Conservation (phyloP, 2,797 vertebrate genomes). For the Zalophus californianus region DNA sequence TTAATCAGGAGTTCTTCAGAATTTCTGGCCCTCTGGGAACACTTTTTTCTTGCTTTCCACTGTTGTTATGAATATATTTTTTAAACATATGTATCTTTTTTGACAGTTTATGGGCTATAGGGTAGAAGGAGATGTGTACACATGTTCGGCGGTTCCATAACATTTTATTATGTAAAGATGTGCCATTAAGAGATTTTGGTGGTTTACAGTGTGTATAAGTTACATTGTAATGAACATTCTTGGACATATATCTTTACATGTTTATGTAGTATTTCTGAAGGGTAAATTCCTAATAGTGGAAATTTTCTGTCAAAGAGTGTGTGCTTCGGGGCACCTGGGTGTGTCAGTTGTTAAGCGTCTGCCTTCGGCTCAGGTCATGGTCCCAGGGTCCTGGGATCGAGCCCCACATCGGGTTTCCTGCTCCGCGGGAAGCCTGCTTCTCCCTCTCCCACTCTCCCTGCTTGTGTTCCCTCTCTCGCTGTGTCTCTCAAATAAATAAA, state of each 20-base stretch:
- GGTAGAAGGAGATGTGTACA: not conserved
- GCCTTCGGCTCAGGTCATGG: no score
- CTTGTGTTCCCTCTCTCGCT: no score
- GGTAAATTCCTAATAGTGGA: not conserved
- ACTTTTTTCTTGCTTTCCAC: slow-evolving; percentile 6
- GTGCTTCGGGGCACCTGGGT: not conserved
- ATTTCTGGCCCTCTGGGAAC: not conserved
- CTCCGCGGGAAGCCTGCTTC: no score
- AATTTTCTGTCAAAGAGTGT: not conserved
- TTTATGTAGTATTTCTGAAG: not conserved
- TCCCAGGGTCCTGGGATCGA: no score
- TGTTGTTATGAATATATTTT: not conserved
- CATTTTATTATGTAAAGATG: not conserved
- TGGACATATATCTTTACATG: not conserved
- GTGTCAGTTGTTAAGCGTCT: no score
- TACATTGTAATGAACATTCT: not conserved
- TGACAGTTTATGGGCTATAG: not conserved
- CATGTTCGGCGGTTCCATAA: not conserved
- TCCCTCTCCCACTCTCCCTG: no score
- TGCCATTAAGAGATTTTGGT: not conserved
- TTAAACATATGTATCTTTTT: not conserved
- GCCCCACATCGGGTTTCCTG: no score
- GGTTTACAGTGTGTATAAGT: not conserved
- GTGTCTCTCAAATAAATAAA: no score
- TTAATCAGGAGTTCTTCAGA: not conserved